A percentile compares a stretch with the other conserved stretches of the same genome.
Conservation (phyloP, 2,113 vertebrate genomes). For the Crotalus helleri region DNA sequence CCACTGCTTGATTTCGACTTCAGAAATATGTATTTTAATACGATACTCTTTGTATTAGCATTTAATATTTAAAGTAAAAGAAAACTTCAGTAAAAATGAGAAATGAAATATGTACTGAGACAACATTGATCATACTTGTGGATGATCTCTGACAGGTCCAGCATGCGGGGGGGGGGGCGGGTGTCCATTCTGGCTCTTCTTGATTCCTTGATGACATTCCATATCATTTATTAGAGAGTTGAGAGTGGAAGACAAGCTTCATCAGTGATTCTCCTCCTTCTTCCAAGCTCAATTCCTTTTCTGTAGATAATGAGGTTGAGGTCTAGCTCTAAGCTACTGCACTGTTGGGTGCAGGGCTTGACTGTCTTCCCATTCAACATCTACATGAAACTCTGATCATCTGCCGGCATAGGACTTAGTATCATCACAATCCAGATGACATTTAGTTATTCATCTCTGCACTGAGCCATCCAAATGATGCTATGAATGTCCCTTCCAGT, state of each 20-base stretch:
- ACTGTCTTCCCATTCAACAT: neutral
- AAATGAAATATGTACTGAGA: neutral
- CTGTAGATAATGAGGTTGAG: neutral
- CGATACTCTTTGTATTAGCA: neutral
- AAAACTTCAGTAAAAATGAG: neutral
- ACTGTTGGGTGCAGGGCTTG: neutral
- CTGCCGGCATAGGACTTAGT: neutral
- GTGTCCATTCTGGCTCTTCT: neutral
- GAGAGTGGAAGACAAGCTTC: neutral
- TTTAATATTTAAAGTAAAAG: neutral
- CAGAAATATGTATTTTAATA: constrained; percentile 20
- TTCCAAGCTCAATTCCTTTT: neutral
- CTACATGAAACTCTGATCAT: neutral
- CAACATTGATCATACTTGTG: neutral
- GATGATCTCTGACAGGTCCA: neutral
- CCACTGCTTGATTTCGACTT: constrained; percentile 37
- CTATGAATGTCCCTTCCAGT: neutral
- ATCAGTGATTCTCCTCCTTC: neutral
- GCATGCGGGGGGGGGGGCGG: accelerated
- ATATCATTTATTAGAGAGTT: neutral
- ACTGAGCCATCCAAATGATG: neutral
- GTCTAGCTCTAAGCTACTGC: neutral
- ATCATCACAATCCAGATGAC: neutral
- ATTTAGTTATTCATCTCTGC: neutral
- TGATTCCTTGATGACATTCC: neutral